Conservation (phyloP, 2,113 vertebrate genomes). For the Cacatua alba region DNA sequence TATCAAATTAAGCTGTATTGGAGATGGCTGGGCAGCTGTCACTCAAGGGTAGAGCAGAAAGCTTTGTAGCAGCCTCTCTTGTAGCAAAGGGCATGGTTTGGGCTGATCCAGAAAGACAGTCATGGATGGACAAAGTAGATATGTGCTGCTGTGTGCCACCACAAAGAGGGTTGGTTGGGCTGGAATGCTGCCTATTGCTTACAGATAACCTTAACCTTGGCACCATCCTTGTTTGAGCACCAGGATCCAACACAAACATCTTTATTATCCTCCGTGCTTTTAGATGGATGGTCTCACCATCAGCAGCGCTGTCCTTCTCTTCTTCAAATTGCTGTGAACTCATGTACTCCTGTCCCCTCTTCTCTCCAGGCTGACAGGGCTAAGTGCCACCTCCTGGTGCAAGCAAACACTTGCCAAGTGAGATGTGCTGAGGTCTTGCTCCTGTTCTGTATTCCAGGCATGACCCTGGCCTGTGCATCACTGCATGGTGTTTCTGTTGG, state of each 20-base stretch:
- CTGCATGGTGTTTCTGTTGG: neutral
- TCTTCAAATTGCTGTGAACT: neutral
- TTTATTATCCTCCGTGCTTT: fast-evolving
- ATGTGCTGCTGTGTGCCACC: neutral
- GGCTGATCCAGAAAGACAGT: neutral
- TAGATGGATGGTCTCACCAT: neutral
- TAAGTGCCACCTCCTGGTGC: neutral
- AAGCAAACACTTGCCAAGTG: neutral
- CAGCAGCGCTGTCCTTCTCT: neutral
- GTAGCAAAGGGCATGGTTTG: neutral
- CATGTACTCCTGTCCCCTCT: neutral
- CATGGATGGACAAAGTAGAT: neutral
- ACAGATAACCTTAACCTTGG: neutral
- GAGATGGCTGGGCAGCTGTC: constrained; percentile 32
- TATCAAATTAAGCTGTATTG: constrained; percentile 59
- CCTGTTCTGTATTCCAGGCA: neutral
- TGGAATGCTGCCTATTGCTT: neutral
- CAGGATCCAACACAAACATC: neutral
- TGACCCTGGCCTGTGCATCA: neutral
- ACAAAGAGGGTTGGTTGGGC: neutral
- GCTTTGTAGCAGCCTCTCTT: neutral
- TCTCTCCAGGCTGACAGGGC: neutral
- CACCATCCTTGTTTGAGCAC: neutral
- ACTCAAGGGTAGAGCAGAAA: constrained; percentile 4
- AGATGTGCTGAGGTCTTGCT: neutral